Conservation (phyloP, 1,140 invertebrate species). For the Ylistrum balloti region DNA sequence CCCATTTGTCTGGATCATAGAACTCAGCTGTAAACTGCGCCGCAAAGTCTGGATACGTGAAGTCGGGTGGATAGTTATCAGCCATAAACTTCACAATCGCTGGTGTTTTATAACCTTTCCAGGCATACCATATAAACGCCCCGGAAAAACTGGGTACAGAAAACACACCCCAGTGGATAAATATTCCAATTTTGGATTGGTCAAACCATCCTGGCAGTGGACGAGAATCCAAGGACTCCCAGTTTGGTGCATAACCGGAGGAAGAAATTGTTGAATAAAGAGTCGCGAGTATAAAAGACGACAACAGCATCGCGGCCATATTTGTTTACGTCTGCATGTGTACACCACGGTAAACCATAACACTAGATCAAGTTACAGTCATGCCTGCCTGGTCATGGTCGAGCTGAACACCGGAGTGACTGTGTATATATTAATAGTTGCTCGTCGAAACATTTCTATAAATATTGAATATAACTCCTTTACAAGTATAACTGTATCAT, state of each 20-base stretch:
- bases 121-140: constrained; percentile 75
- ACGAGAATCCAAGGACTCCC: constrained; percentile 80
- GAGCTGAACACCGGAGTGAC: too few relatives aligned
- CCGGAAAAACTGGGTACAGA: constrained; percentile 76
- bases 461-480: too few relatives aligned
- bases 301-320: too few relatives aligned
- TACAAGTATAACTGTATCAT: too few relatives aligned
- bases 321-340: too few relatives aligned
- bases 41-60: constrained; percentile 74
- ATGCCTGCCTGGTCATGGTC: too few relatives aligned
- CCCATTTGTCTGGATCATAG: constrained; percentile 44
- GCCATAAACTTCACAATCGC: constrained; percentile 69
- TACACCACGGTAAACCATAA: too few relatives aligned
- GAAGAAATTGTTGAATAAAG: too few relatives aligned
- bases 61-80: constrained; percentile 70
- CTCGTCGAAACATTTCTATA: too few relatives aligned
- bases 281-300: too few relatives aligned
- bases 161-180: constrained; percentile 81
- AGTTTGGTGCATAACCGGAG: constrained; percentile 69
- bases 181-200: constrained; percentile 81
- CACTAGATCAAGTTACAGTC: too few relatives aligned
- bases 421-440: too few relatives aligned
- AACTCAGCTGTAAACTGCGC: constrained; percentile 69
- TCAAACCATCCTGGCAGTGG: constrained; percentile 82
- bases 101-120: constrained; percentile 61